Conservation (phyloP, 2,113 vertebrate species). For the Lasiurus cinereus region DNA sequence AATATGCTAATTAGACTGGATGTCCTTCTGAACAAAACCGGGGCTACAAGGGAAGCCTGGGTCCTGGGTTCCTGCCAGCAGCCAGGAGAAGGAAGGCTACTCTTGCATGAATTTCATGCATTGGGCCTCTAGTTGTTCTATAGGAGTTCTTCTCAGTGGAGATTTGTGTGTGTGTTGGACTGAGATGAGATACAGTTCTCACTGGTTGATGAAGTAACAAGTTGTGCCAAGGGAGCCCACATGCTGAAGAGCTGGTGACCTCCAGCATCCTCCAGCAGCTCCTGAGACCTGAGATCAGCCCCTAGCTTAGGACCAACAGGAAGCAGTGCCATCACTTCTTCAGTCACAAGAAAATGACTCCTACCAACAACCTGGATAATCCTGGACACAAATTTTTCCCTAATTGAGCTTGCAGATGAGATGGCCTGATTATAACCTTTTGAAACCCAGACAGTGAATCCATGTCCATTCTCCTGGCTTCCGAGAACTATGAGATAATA, state of each 20-base stretch:
- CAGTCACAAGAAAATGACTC: neutral
- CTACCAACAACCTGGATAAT: neutral
- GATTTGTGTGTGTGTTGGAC: neutral
- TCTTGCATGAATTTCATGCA: no score
- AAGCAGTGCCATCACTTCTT: fast-evolving
- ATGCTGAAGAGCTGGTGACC: neutral
- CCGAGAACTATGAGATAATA: neutral
- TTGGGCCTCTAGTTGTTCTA: neutral
- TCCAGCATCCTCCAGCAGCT: fast-evolving
- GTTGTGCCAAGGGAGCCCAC: neutral
- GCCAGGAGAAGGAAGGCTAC: no score
- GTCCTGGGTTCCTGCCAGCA: no score
- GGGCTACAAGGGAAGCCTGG: no score
- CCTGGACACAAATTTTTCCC: neutral
- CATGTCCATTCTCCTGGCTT: no score
- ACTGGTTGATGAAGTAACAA: neutral
- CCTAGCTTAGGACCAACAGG: neutral
- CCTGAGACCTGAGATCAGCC: neutral
- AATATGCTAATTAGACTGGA: no score
- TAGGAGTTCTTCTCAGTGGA: neutral
- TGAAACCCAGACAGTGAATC: neutral
- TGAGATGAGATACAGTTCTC: neutral
- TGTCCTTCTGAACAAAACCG: no score
- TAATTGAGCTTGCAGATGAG: neutral
- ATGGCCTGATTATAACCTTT: neutral